These are phyloP conservation scores for Synergus japonicus DNA, from an alignment of 2,888 invertebrate species.

Conservation along the genomic window DNA sequence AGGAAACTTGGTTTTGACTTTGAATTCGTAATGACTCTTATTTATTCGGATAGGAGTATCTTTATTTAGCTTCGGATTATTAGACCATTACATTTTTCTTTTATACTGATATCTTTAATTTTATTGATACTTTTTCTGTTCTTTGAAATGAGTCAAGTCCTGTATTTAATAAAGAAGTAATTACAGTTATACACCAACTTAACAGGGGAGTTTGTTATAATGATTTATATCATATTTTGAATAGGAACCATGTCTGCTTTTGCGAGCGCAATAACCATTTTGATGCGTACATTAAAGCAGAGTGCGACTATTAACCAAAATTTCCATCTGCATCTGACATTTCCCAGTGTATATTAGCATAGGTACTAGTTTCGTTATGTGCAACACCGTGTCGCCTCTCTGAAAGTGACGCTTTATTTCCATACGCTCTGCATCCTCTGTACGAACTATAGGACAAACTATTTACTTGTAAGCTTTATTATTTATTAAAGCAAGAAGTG, in stretches of 20 bases:
- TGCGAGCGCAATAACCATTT: constrained; percentile 43
- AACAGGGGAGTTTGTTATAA: constrained; percentile 34
- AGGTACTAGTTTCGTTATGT: constrained; percentile 53
- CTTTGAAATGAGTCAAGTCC: too few species aligned
- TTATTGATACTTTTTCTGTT: too few species aligned
- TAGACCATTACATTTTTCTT: too few species aligned
- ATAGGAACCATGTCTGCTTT: neutral
- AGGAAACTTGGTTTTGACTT: too few species aligned
- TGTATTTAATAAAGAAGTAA: neutral
- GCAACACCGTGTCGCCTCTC: constrained; percentile 49
- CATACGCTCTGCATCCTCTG: constrained; percentile 28
- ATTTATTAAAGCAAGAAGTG: neutral
- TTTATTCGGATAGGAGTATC: too few species aligned
- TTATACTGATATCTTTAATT: too few species aligned
- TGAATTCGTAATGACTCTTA: too few species aligned
- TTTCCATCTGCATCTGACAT: constrained; percentile 54
- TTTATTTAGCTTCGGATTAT: too few species aligned
- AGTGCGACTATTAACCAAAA: constrained; percentile 56
- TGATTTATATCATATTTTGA: constrained; percentile 18
- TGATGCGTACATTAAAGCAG: constrained; percentile 52
- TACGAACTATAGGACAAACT: neutral
- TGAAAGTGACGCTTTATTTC: constrained; percentile 53
- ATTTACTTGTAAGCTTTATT: constrained; percentile 3
- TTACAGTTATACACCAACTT: neutral
- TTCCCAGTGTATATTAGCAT: constrained; percentile 50